phyloP scores from a whole-genome alignment of 1,140 invertebrate species.

The Lepidotrigona ventralis region DNA sequence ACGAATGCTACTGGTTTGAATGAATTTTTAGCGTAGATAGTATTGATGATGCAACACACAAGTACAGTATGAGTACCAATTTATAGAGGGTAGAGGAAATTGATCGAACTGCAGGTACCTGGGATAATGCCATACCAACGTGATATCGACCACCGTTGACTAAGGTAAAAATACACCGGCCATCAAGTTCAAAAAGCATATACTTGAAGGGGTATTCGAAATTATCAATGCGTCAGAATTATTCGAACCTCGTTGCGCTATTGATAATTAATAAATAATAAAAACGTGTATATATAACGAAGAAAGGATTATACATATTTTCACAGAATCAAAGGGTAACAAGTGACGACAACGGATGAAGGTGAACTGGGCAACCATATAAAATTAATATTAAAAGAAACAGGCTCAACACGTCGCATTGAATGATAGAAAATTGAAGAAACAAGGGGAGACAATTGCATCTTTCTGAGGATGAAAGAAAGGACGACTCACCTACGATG shows the following conservation, averaged over 20 bases:
- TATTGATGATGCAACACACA: not conserved
- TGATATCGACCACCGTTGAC: conserved; percentile 55
- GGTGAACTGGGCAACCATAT: too few relatives aligned
- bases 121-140: conserved; percentile 59
- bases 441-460: conserved; percentile 24
- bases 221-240: not conserved
- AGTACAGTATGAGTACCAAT: conserved; percentile 31
- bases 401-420: too few relatives aligned
- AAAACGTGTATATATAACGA: not conserved
- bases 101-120: conserved; percentile 77
- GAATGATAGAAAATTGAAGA: too few relatives aligned
- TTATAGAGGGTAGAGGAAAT: conserved; percentile 64
- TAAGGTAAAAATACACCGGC: conserved; percentile 44
- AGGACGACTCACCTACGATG: conserved; percentile 85
- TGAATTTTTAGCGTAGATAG: not conserved
- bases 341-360: not conserved
- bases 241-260: too few relatives aligned
- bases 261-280: not conserved
- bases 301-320: too few relatives aligned
- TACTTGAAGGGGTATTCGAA: not conserved
- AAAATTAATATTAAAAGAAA: too few relatives aligned
- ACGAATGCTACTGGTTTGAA: not conserved
- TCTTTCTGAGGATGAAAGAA: not conserved
- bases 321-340: not conserved
- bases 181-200: not conserved